Evolutionary conservation across 2,797 vertebrate species (phyloP).

Genomic region (Hippocampus kuda): DNA sequence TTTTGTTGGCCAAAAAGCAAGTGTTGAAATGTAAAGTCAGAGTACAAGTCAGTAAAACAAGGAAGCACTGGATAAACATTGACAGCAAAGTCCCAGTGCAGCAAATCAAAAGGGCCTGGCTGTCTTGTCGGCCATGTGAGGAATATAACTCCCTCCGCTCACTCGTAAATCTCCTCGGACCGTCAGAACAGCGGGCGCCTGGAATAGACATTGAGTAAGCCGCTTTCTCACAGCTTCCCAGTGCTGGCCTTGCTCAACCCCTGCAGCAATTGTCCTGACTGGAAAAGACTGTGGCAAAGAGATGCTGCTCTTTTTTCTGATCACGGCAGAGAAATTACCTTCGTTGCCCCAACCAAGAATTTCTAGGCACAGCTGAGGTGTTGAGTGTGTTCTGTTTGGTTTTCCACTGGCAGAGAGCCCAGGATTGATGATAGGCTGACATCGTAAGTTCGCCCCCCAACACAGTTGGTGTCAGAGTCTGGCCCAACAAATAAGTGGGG

Average conservation of each 20-base stretch:
- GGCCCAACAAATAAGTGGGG: too few species aligned
- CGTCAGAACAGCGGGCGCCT: not conserved
- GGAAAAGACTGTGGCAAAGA: not conserved
- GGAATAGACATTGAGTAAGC: not conserved
- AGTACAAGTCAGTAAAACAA: not conserved
- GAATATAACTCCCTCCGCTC: not conserved
- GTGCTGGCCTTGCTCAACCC: not conserved
- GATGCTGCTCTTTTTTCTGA: not conserved
- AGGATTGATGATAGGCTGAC: too few species aligned
- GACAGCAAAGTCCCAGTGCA: not conserved
- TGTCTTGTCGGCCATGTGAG: not conserved
- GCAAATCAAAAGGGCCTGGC: not conserved
- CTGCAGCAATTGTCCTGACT: too few species aligned
- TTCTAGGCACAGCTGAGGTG: too few species aligned
- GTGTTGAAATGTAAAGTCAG: not conserved
- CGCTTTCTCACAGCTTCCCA: not conserved
- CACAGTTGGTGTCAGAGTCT: too few species aligned
- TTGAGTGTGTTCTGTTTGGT: too few species aligned
- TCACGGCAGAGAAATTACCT: not conserved
- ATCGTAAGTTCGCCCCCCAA: too few species aligned
- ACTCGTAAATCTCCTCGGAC: not conserved
- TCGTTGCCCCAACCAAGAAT: too few species aligned
- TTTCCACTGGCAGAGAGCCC: too few species aligned
- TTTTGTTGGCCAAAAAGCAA: not conserved
- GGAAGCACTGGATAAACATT: not conserved